Conservation (phyloP, 2,113 vertebrate genomes). For the Malurus alboscapulatus region DNA sequence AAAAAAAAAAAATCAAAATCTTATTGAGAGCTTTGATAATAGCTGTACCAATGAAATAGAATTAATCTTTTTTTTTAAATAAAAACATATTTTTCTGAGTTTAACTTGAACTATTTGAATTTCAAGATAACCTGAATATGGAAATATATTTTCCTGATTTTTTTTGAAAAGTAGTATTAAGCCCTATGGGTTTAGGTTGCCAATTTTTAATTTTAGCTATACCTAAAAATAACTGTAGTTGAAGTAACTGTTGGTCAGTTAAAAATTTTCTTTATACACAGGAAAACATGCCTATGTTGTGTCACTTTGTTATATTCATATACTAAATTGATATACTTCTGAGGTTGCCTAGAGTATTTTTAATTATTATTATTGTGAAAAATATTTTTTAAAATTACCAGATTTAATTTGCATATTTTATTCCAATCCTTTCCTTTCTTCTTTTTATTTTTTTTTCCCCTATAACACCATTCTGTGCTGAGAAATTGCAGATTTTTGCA, state of each 20-base stretch:
- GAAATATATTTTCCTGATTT: neutral
- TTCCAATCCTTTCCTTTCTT: fast-evolving
- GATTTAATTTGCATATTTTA: neutral
- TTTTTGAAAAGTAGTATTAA: neutral
- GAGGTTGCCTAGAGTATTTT: neutral
- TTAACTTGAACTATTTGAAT: neutral
- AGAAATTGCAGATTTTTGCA: neutral
- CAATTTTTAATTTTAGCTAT: neutral
- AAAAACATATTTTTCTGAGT: neutral
- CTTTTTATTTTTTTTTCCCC: fast-evolving
- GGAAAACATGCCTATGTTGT: neutral
- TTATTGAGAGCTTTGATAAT: neutral
- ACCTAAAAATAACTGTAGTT: neutral
- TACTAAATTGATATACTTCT: neutral
- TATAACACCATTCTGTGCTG: neutral
- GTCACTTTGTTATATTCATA: neutral
- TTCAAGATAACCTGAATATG: neutral
- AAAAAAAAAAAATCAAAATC: neutral
- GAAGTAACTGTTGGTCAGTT: neutral
- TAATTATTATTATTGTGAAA: neutral
- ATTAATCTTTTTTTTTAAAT: neutral
- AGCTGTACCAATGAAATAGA: neutral
- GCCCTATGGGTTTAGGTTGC: neutral
- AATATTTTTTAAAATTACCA: neutral
- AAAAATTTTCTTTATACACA: neutral